Evolutionary conservation across 2,113 vertebrate species (phyloP), one percentile per base, ranked within the genome.

Genomic region (Perca flavescens): DNA sequence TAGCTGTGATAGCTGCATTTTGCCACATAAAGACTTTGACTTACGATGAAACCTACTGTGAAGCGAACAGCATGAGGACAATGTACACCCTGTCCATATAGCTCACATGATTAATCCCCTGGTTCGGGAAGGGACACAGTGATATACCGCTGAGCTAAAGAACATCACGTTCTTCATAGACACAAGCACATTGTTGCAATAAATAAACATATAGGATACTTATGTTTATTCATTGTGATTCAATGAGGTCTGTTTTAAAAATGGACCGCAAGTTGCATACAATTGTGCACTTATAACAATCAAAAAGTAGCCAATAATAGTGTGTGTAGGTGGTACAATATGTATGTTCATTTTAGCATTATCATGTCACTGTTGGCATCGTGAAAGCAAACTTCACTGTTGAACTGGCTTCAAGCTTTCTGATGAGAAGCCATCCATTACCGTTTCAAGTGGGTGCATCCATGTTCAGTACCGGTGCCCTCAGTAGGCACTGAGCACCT

Each of bases 301-400:
- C 22, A 82, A 4, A 70, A 63, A 53, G 21, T 50, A 67, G 73
- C 81, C 57, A 81, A 28, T 73, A 76, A 83, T 57, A 77, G 22
- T 66, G 7, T 78, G 84, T 83, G 89, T 90, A 43, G 87, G 87
- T 31, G 69, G 83, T 86, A 83, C 36, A 60, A 74, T 74, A 65
- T 66, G 9, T 47, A 14, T 49, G 80, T 77, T 80, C 63, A 86
- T 83, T 87, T 76, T 75, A 84, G 80, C 65, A 11, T 74, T 58
- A 25, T 79, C 66, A 43, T 81, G 34, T 69, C 22, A 17, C 49
- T 43, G 78, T 78, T 84, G 67, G 67, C 65, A 73, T 82, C 68
- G n/a, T 74, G 40, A 80, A 72, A 49, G 53, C 34, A 47, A 76
- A 69, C 69, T 73, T 62, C 36, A 8, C 34, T 4, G 3, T 2